phyloP scores from a whole-genome alignment of 2,888 invertebrate species.

The Barypeithes pellucidus region DNA sequence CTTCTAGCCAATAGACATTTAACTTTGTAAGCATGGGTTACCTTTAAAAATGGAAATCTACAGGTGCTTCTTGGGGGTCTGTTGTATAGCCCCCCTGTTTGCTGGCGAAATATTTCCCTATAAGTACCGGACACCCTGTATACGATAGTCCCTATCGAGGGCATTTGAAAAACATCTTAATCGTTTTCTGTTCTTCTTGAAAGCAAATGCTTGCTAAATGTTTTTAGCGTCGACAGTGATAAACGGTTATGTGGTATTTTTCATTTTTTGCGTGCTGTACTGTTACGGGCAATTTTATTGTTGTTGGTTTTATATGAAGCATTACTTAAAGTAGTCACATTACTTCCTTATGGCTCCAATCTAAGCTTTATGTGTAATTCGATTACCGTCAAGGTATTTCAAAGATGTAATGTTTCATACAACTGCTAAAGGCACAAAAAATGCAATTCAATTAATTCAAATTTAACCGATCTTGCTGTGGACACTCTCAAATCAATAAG shows the following conservation, averaged over 20 bases:
- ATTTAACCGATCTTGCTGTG: background rate
- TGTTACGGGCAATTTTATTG: conserved; percentile 26
- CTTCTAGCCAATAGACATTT: no score
- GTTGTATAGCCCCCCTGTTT: no score
- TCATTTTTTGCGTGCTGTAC: conserved; percentile 11
- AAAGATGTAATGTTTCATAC: background rate
- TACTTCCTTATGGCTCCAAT: conserved; percentile 36
- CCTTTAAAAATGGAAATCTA: no score
- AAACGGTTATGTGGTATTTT: conserved; percentile 23
- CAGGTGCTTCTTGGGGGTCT: no score
- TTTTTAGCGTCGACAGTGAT: background rate
- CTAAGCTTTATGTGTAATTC: conserved; percentile 17
- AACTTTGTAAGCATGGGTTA: no score
- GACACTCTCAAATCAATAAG: background rate
- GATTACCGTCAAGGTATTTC: conserved; percentile 1
- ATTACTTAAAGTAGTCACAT: conserved; percentile 19
- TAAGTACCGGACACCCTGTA: no score
- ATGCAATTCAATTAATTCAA: no score
- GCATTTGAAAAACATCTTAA: no score
- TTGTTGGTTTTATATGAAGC: conserved; percentile 34
- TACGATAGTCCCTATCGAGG: no score
- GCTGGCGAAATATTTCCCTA: no score
- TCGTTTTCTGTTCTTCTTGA: background rate
- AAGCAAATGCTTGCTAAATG: background rate
- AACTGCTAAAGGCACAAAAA: no score